These are phyloP conservation scores for Leucopsar rothschildi DNA, from an alignment of 2,113 vertebrate genomes.

Conservation along the genomic window DNA sequence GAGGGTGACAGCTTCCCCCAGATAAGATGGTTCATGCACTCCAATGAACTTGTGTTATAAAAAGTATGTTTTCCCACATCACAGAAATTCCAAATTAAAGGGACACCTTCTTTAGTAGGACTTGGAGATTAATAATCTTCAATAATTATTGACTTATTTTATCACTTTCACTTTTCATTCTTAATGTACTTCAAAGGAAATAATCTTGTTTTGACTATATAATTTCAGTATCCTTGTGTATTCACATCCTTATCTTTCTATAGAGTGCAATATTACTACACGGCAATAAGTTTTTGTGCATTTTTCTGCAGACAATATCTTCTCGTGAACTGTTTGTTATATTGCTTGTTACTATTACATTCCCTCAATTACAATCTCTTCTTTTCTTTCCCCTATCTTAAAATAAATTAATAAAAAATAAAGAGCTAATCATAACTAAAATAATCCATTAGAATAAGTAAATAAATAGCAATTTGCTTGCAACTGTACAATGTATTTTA, in stretches of 20 bases:
- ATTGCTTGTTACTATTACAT: background rate
- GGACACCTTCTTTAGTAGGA: background rate
- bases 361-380: fast-evolving
- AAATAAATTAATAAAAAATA: background rate
- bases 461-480: background rate
- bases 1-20: fast-evolving
- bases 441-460: background rate
- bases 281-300: fast-evolving
- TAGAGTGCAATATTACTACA: background rate
- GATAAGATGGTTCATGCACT: background rate
- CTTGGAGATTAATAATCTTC: background rate
- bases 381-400: background rate
- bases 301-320: background rate
- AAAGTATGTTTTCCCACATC: background rate
- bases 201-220: background rate
- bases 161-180: background rate
- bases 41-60: background rate
- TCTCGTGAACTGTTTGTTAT: background rate
- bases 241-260: background rate
- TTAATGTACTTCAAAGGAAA: background rate
- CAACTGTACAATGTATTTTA: background rate
- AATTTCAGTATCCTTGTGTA: background rate
- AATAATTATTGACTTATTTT: background rate
- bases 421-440: background rate
- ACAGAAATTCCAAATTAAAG: background rate